Base-by-base conservation (phyloP, 2,113 vertebrate genomes). In the Himantopus leucocephalus region DNA sequence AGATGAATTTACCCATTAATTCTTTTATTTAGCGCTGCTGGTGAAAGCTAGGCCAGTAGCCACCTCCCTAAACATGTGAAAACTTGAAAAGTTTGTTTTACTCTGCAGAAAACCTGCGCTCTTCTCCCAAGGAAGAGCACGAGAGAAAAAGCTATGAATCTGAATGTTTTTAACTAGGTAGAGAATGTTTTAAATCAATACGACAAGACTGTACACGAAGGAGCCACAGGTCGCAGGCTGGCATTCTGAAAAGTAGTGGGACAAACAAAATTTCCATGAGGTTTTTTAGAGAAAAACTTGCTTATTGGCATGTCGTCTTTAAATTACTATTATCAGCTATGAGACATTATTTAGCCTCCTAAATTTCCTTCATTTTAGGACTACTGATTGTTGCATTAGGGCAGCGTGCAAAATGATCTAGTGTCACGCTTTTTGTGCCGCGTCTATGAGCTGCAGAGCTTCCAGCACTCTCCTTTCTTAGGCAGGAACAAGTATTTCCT, bases 401-500 rank as follows among this genome's bases (percentile, higher is more conserved):
- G 74, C n/a, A 79, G 47, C 45, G 55, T 85, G 50, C 62, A 87
- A 91, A 95, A 75, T 16, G 10, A 62, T 56, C 39, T 15, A 62
- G 30, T 17, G 1, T 80, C 58, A 17, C 2, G 6, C 5, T 14
- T 88, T 92, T 32, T 62, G 39, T 17, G 22, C 35, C 4, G 1
- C 0, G 1, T 35, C 43, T 88, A 58, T 7, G 9, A 76, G 84
- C 18, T 43, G 74, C 81, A 64, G 47, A 76, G 80, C 41, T 78
- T 47, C 56, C 66, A 87, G 73, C 45, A 14, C 58, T 12, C 39
- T 84, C 45, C 30, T 43, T 79, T 74, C 52, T 92, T 47, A 82
- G 66, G 91, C 90, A 94, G 89, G 60, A 96, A 86, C 60, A 91
- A 59, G 41, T 70, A 95, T 75, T 97, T 97, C 91, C 92, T 72